phyloP scores from a whole-genome alignment of 2,888 invertebrate genomes.

The Xylota sylvarum region DNA sequence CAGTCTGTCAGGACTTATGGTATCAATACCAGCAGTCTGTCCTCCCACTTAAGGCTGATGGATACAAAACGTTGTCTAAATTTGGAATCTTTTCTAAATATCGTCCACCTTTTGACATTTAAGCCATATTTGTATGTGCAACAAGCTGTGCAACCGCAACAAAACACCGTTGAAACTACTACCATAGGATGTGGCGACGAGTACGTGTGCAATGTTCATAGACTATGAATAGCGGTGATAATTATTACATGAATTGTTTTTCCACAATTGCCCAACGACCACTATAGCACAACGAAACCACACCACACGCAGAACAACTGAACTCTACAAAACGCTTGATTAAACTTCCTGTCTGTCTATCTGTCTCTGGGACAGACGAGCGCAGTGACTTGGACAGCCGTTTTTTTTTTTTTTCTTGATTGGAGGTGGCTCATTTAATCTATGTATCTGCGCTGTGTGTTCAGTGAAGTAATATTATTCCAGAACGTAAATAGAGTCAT shows the following conservation, averaged over 20 bases:
- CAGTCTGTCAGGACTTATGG: too few species aligned
- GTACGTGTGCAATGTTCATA: constrained; percentile 40
- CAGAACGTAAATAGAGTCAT: constrained; percentile 62
- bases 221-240: constrained; percentile 59
- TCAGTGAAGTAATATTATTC: constrained; percentile 44
- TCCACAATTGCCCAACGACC: constrained; percentile 47
- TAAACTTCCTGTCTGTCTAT: constrained; percentile 75
- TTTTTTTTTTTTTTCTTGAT: constrained; percentile 49
- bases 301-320: constrained; percentile 61
- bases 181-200: constrained; percentile 24
- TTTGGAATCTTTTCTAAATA: too few species aligned
- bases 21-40: too few species aligned
- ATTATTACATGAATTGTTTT: constrained; percentile 73
- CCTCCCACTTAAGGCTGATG: too few species aligned
- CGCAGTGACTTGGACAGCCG: constrained; percentile 34
- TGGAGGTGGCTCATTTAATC: constrained; percentile 44
- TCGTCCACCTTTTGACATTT: constrained; percentile 14
- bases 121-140: constrained; percentile 40
- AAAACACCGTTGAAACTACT: constrained; percentile 30
- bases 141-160: constrained; percentile 28
- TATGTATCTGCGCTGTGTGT: constrained; percentile 21
- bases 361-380: constrained; percentile 54
- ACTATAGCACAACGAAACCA: constrained; percentile 35
- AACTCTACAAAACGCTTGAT: constrained; percentile 64
- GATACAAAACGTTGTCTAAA: too few species aligned